phyloP scores from a whole-genome alignment of 2,888 invertebrate genomes.

The Quadroppia sp. region DNA sequence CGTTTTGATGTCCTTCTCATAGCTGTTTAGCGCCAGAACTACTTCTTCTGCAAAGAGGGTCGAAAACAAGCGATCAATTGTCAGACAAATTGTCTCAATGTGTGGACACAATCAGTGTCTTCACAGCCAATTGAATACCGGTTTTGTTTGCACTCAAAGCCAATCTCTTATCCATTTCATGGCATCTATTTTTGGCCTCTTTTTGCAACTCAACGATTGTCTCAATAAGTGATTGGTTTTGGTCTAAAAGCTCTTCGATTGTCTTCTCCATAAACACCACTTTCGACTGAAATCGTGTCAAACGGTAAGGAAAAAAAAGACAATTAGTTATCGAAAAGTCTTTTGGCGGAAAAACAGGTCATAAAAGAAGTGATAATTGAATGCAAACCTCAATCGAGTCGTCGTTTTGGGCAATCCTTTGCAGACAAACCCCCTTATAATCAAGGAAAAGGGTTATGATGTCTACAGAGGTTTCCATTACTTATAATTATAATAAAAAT shows the following conservation, averaged over 20 bases:
- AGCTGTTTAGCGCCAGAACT: slow-evolving; percentile 28
- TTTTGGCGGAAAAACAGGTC: slow-evolving; percentile 20
- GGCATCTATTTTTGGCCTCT: slow-evolving; percentile 45
- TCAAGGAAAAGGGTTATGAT: slow-evolving; percentile 12
- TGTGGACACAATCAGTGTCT: neutral
- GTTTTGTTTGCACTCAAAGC: slow-evolving; percentile 46
- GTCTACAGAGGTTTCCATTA: slow-evolving; percentile 10
- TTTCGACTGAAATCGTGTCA: neutral
- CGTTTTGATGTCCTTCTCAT: slow-evolving; percentile 26
- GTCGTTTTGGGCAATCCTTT: neutral
- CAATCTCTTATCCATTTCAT: slow-evolving; percentile 45
- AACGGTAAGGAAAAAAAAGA: slow-evolving; percentile 39
- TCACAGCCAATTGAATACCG: neutral
- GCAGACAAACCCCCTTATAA: slow-evolving; percentile 2
- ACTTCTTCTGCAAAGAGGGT: slow-evolving; percentile 18
- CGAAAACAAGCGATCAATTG: neutral
- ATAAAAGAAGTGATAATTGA: neutral
- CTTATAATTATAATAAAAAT: neutral
- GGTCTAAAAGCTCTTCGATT: slow-evolving; percentile 45
- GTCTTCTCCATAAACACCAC: slow-evolving; percentile 43
- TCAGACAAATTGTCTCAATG: neutral
- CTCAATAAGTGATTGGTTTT: slow-evolving; percentile 46
- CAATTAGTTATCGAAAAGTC: no score
- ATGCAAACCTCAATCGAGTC: slow-evolving; percentile 8
- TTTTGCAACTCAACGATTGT: slow-evolving; percentile 45